Evolutionary conservation across 2,113 vertebrate species (phyloP).

Genomic region (Oncorhynchus keta): DNA sequence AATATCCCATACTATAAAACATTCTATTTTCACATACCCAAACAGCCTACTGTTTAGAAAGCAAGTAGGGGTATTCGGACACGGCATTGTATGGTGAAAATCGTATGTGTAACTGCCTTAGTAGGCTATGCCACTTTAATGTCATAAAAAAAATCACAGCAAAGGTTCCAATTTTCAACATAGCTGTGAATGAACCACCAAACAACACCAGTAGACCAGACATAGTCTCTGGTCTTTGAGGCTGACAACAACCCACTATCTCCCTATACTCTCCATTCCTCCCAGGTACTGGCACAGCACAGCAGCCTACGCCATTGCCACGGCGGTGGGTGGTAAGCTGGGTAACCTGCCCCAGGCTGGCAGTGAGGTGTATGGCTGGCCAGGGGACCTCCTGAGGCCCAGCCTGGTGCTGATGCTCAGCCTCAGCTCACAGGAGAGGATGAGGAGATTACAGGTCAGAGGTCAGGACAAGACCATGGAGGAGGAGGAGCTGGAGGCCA

Average conservation of each 20-base stretch:
- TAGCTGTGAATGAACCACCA: too few species aligned
- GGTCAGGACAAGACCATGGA: constrained; percentile 82
- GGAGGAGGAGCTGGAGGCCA: constrained; percentile 81
- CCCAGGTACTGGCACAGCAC: constrained; percentile 95
- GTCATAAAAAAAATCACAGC: too few species aligned
- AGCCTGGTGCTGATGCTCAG: constrained; percentile 85
- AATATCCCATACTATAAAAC: too few species aligned
- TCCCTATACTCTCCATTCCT: not conserved
- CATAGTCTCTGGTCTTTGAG: too few species aligned
- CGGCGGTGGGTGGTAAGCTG: constrained; percentile 77
- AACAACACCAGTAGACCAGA: not conserved
- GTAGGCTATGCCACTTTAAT: too few species aligned
- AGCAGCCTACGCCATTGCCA: constrained; percentile 88
- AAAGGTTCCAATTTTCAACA: too few species aligned
- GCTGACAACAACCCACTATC: not conserved
- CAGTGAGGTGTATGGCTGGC: constrained; percentile 86
- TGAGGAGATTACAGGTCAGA: constrained; percentile 73
- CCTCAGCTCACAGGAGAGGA: constrained; percentile 79
- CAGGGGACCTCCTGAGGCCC: constrained; percentile 82
- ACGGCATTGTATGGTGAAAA: too few species aligned
- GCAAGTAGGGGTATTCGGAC: too few species aligned
- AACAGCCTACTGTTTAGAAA: too few species aligned
- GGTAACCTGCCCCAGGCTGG: constrained; percentile 77
- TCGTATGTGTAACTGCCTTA: too few species aligned
- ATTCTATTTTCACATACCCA: too few species aligned